phyloP scores from a whole-genome alignment of 1,140 invertebrate genomes.

The Lordiphosa stackelbergi region DNA sequence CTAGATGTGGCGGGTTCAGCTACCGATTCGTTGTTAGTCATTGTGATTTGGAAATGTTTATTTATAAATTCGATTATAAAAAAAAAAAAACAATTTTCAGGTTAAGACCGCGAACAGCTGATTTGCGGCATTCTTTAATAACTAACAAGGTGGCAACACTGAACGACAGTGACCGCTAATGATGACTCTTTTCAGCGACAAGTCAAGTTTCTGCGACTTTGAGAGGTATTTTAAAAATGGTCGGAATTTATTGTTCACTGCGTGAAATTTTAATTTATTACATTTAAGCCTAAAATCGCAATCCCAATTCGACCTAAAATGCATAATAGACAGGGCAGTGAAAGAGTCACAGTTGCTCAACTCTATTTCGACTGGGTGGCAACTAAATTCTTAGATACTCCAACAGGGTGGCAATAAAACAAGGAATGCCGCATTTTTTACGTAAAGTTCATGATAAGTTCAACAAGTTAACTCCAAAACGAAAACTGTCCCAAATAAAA shows the following conservation, averaged over 20 bases:
- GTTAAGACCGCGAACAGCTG: constrained; percentile 10
- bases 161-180: neutral
- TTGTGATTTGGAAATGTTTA: constrained; percentile 15
- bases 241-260: no score
- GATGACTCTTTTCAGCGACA: neutral
- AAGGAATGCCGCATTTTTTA: constrained; percentile 63
- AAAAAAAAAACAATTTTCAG: constrained; percentile 10
- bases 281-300: no score
- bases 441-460: constrained; percentile 50
- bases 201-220: neutral
- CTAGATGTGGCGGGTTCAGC: constrained; percentile 31
- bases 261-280: no score
- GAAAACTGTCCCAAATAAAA: neutral
- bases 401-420: constrained; percentile 10
- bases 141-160: constrained; percentile 14
- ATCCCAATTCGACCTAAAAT: no score
- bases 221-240: no score
- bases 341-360: neutral
- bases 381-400: constrained; percentile 8
- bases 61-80: neutral
- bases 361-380: neutral
- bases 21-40: constrained; percentile 52
- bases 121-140: neutral
- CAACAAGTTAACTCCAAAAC: constrained; percentile 47
- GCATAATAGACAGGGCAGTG: no score